phyloP scores from a whole-genome alignment of 2,888 invertebrate genomes.

The Mythimna ferrago region DNA sequence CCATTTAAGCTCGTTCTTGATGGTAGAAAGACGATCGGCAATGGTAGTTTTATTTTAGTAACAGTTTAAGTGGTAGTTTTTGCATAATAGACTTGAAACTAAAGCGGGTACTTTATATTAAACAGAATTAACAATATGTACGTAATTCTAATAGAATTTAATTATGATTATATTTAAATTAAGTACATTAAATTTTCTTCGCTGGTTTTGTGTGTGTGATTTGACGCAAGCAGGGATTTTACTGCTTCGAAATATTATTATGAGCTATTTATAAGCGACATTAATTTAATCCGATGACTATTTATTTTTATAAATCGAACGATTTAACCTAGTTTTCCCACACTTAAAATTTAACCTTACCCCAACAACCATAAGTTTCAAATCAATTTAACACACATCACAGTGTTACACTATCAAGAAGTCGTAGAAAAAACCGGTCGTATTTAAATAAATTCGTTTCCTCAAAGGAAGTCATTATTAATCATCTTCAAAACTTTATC shows the following conservation, averaged over 20 bases:
- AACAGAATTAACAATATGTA: slow-evolving; percentile 40
- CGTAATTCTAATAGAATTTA: slow-evolving; percentile 6
- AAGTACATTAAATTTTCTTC: not conserved
- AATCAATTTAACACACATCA: not conserved
- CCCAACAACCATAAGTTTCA: not conserved
- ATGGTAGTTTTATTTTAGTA: slow-evolving; percentile 47
- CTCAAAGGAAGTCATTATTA: slow-evolving; percentile 83
- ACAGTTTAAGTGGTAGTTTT: slow-evolving; percentile 34
- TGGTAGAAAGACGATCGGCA: slow-evolving; percentile 31
- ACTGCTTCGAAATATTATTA: slow-evolving; percentile 5
- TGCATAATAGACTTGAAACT: slow-evolving; percentile 42
- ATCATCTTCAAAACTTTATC: slow-evolving; percentile 82
- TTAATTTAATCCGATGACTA: slow-evolving; percentile 24
- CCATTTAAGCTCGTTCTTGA: slow-evolving; percentile 49
- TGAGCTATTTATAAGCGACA: slow-evolving; percentile 10
- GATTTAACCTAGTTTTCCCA: slow-evolving; percentile 20
- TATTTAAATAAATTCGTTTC: slow-evolving; percentile 68
- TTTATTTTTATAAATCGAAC: slow-evolving; percentile 19
- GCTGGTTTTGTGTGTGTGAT: not conserved
- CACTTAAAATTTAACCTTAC: slow-evolving; percentile 4
- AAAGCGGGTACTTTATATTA: slow-evolving; percentile 24
- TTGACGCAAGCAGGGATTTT: not conserved
- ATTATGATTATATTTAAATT: slow-evolving; percentile 10
- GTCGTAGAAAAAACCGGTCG: slow-evolving; percentile 51
- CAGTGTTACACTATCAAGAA: slow-evolving; percentile 41